phyloP scores from a whole-genome alignment of 2,797 vertebrate species.

The Lates japonicus region DNA sequence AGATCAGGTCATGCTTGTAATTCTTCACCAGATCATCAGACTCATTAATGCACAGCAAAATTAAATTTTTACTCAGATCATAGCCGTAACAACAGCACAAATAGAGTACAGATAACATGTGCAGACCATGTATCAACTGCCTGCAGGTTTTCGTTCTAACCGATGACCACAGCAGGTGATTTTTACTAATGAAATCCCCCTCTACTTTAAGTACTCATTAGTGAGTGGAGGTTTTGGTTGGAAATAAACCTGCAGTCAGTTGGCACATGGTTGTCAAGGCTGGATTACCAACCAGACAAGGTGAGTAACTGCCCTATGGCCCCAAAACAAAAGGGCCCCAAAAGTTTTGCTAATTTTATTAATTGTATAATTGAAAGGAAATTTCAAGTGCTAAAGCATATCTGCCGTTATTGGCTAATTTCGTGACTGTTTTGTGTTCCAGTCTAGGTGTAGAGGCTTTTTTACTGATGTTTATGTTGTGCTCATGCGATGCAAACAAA shows the following conservation, averaged over 20 bases:
- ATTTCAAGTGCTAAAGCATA: not conserved
- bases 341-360: not conserved
- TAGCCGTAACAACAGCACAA: not conserved
- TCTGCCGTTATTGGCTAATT: not conserved
- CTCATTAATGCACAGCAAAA: not conserved
- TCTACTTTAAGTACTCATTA: not conserved
- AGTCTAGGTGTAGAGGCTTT: not conserved
- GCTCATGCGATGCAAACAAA: not conserved
- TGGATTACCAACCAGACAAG: not conserved
- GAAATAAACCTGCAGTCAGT: not conserved
- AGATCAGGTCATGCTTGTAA: not conserved
- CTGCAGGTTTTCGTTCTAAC: not conserved
- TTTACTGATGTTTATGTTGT: slow-evolving; percentile 3
- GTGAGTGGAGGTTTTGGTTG: not conserved
- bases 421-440: not conserved
- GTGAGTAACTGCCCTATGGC: not conserved
- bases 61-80: not conserved
- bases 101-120: not conserved
- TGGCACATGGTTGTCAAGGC: not conserved
- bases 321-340: not conserved
- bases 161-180: not conserved
- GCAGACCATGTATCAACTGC: not conserved
- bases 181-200: not conserved
- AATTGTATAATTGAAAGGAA: not conserved
- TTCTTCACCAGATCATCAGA: not conserved